A percentile compares a stretch with the other conserved stretches of the same genome.
These are phyloP conservation scores for Smithornis capensis DNA, from an alignment of 2,113 vertebrate species.

Conservation along the genomic window DNA sequence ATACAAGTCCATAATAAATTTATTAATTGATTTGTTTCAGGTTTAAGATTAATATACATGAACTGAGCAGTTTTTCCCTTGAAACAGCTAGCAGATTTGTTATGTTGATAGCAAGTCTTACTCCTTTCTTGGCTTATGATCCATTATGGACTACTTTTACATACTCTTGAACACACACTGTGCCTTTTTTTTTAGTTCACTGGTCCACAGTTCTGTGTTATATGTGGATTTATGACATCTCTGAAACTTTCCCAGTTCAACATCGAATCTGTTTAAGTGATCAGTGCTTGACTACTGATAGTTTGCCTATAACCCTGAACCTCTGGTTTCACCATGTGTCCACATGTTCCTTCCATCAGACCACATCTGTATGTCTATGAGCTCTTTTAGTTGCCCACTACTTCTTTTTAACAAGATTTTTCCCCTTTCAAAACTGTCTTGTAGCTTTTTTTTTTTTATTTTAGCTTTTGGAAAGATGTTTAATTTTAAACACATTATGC, in stretches of 20 bases:
- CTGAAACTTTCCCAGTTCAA: neutral
- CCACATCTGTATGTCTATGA: neutral
- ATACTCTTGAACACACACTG: too few relatives aligned
- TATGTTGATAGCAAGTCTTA: rapidly evolving
- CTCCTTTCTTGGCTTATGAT: neutral
- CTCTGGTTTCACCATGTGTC: neutral
- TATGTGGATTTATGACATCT: neutral
- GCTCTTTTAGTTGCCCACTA: neutral
- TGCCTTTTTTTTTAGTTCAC: neutral
- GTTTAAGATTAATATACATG: neutral
- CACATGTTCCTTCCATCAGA: neutral
- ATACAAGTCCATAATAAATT: neutral
- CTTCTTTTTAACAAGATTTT: neutral
- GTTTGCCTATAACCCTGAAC: neutral
- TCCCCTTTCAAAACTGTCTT: neutral
- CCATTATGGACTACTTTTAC: neutral
- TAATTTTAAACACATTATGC: neutral
- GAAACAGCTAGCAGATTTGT: neutral
- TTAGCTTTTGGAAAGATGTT: neutral
- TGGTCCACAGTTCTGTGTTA: neutral
- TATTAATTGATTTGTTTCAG: neutral
- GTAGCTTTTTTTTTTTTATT: neutral
- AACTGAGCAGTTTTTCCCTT: neutral
- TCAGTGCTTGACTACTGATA: neutral
- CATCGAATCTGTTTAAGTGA: neutral